Evolutionary conservation across 2,797 vertebrate genomes (phyloP).

Genomic region (Caiman crocodilus): DNA sequence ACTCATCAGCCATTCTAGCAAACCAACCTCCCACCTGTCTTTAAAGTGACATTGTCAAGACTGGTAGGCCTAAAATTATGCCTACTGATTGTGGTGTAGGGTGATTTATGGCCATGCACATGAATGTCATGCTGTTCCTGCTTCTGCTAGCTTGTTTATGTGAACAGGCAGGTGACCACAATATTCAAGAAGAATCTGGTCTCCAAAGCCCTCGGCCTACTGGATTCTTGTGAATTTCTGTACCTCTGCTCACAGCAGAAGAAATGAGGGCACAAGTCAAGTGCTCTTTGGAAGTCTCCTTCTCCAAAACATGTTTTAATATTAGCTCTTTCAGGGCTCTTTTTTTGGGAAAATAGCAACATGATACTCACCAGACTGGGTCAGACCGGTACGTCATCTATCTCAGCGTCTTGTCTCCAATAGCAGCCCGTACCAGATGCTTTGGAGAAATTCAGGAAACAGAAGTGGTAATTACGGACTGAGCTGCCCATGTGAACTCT

Average conservation of each 20-base stretch:
- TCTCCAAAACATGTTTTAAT: not conserved
- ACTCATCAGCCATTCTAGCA: not conserved
- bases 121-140: not conserved
- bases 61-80: not conserved
- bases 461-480: not conserved
- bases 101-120: not conserved
- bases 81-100: not conserved
- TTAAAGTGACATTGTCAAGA: not conserved
- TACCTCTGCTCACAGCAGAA: not conserved
- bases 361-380: not conserved
- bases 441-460: not conserved
- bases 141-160: not conserved
- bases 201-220: not conserved
- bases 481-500: not conserved
- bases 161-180: not conserved
- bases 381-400: not conserved
- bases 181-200: not conserved
- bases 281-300: not conserved
- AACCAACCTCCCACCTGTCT: not conserved
- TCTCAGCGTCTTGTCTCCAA: not conserved
- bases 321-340: not conserved
- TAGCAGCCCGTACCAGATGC: not conserved
- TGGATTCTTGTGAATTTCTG: not conserved
- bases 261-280: not conserved
- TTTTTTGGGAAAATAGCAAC: not conserved